Base-by-base conservation (phyloP, 1,140 invertebrate genomes). In the Drosophila bocki region DNA sequence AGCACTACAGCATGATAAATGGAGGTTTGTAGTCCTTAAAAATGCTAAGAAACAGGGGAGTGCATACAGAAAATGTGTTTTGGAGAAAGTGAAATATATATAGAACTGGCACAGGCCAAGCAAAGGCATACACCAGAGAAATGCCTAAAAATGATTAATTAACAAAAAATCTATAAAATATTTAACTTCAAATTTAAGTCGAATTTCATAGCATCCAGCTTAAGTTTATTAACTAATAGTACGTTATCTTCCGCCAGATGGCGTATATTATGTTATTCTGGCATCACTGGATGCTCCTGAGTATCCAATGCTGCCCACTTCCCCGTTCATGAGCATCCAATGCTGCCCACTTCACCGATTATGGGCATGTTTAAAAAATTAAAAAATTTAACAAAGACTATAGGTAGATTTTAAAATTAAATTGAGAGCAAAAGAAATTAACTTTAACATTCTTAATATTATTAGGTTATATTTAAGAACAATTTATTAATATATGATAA, bases 1-100 rank as follows among this genome's bases (percentile, higher is more conserved):
- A 85, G 68, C 74, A 81, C 72, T 75, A 76, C 64, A 71, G 75
- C 75, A 82, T 90, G 85, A 90, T 90, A 88, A 85, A 88, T 88
- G 80, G 80, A 78, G 78, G 78, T 51, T 82, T 69, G 51, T 51
- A 53, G 59, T 51, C 58, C 75, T 68, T 74, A 72, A 84, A 83
- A 84, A 69, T 42, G 61, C 32, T 47, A 60, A 80, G 48, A 83
- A 70, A 48, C 17, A 47, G n/a, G 11, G 6, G 6, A 26, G 8
- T 4, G 12, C 13, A 41, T 7, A 12, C 9, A 9, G 1, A 19
- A 41, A 42, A 59, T 39, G 33, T 39, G 13, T 19, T 41, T 15
- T 6, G 7, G 53, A 26, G 53, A 59, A 22, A 39, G 35, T 19
- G 9, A 35, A 12, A 42, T 57, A 7, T n/a, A n/a, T n/a, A 15